Evolutionary conservation across 1,140 invertebrate species (phyloP), one percentile per base, ranked within the genome.

Genomic region (Eupeodes corollae): DNA sequence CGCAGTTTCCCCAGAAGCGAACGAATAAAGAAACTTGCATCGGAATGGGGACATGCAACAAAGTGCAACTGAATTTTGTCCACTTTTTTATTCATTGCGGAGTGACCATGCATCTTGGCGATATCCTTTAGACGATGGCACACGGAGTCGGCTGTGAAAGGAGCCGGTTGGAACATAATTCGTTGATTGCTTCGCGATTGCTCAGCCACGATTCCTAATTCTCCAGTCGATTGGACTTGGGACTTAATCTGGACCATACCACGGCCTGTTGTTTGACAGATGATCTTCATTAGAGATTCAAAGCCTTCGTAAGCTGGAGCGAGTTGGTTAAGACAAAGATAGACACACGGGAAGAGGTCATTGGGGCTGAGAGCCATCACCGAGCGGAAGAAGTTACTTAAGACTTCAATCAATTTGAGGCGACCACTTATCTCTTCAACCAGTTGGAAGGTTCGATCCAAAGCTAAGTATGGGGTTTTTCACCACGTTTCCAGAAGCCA

Each of bases 121-220:
- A 99, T 90, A 49, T 96, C 91, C 57, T 84, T 88, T 6, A 99
- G 70, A 68, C 88, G 91, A 5, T 76, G 70, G 64, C 91, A 97
- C 6, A 99, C 92, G 26, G 67, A 74, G 42, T 73, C 46, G 11
- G 85, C 73, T 12, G 76, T 79, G 12, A 89, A 69, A 1, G 77
- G 74, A 11, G 84, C 74, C 5, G 83, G 80, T 53, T 80, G 75
- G 60, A 86, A 90, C 80, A 99, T 88, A 58, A 86, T 91, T 56
- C 82, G 76, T 69, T 99, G 96, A 62, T 83, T 91, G 33, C 82
- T 81, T 48, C 89, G 79, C 57, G 90, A 93, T 51, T 78, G 79
- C 76, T 98, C 91, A 5, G 94, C 94, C 9, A 94, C 89, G n/a
- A 87, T 70, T 5, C 93, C 94, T 12, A 98, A 71, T 73, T 99